Evolutionary conservation across 2,113 vertebrate genomes (phyloP).

Genomic region (Podiceps cristatus): DNA sequence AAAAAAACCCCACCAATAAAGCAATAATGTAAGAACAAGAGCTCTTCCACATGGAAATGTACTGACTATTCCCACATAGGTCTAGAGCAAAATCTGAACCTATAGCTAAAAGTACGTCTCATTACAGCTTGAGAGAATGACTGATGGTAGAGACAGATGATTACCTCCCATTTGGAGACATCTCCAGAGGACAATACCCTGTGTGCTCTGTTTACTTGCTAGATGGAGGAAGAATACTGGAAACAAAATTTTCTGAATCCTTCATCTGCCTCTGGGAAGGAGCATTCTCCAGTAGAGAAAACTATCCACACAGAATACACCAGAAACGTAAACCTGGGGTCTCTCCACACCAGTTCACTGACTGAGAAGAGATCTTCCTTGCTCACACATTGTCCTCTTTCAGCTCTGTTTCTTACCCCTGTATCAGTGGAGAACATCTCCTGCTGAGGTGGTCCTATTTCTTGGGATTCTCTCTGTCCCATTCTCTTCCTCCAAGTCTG

Average conservation of each 20-base stretch:
- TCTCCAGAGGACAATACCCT: neutral
- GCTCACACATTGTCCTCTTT: neutral
- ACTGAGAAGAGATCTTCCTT: neutral
- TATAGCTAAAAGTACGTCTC: neutral
- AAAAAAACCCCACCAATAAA: neutral
- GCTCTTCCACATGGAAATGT: neutral
- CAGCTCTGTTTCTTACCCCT: neutral
- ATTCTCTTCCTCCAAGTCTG: neutral
- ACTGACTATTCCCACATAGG: neutral
- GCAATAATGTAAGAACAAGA: neutral
- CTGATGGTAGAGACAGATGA: neutral
- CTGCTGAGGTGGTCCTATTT: neutral
- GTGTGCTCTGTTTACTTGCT: neutral
- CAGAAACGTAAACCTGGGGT: neutral
- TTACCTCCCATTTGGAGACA: neutral
- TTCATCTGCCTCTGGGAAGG: neutral
- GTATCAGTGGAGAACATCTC: neutral
- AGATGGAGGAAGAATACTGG: neutral
- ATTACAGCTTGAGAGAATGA: neutral
- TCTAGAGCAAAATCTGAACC: neutral
- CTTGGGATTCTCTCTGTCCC: neutral
- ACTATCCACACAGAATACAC: neutral
- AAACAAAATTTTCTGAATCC: neutral
- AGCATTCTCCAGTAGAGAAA: neutral
- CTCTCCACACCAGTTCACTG: neutral